These are phyloP conservation scores for Drosophila parthenogenetica DNA, from an alignment of 2,888 invertebrate genomes.

Conservation along the genomic window DNA sequence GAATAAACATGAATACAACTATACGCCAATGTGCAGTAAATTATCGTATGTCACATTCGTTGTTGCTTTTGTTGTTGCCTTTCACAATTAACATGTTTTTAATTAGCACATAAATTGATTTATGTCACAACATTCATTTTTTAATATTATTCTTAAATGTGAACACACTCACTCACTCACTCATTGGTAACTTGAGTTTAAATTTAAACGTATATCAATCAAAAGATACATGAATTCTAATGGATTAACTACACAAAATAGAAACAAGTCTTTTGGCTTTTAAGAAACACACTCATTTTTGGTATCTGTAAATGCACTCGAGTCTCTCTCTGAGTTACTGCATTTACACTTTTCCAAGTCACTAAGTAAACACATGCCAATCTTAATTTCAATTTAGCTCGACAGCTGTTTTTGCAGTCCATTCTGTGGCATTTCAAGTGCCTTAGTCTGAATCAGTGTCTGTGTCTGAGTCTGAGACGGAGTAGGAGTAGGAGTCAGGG, in stretches of 20 bases:
- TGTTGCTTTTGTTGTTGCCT: slow-evolving; percentile 17
- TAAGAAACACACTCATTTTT: not conserved
- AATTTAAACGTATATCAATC: not conserved
- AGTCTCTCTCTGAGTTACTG: slow-evolving; percentile 26
- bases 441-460: slow-evolving; percentile 29
- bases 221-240: no score
- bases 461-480: not conserved
- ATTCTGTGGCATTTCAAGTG: slow-evolving; percentile 49
- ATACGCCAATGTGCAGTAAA: slow-evolving; percentile 40
- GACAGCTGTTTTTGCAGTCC: slow-evolving; percentile 49
- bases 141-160: slow-evolving; percentile 53
- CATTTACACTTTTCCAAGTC: slow-evolving; percentile 44
- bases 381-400: slow-evolving; percentile 51
- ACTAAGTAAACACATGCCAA: slow-evolving; percentile 55
- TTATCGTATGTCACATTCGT: slow-evolving; percentile 38
- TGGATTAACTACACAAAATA: no score
- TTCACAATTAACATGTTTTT: slow-evolving; percentile 71
- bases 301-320: slow-evolving; percentile 32
- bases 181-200: not conserved
- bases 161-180: slow-evolving; percentile 11
- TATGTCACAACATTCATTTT: slow-evolving; percentile 60
- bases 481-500: not conserved
- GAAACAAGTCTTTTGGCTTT: not conserved
- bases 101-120: slow-evolving; percentile 71
- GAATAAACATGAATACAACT: slow-evolving; percentile 53